Percentiles rank a stretch among this genome's conserved stretches.
Conservation (phyloP, 2,888 invertebrate species). For the Cylloceria caligata region DNA sequence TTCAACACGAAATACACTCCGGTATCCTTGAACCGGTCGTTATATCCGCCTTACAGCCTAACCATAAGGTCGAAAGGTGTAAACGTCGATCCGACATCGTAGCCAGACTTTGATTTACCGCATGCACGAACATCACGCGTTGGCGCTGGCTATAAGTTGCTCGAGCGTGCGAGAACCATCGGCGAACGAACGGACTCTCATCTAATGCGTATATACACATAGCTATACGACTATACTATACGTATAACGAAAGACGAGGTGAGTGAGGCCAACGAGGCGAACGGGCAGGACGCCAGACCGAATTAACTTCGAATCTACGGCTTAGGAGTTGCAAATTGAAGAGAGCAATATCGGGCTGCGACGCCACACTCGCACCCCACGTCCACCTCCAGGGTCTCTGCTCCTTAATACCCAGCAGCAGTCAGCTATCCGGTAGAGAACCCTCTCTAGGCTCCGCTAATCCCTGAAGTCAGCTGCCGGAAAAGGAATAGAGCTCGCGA, state of each 20-base stretch:
- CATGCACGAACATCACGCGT: slow-evolving; percentile 26
- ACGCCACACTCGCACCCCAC: slow-evolving; percentile 52
- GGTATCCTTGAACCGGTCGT: slow-evolving; percentile 1
- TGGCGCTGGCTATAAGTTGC: slow-evolving; percentile 32
- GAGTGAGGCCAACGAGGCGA: slow-evolving; percentile 34
- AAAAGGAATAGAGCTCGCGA: slow-evolving; percentile 73
- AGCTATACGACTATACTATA: slow-evolving; percentile 23
- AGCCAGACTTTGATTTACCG: slow-evolving; percentile 50
- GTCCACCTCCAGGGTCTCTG: background rate
- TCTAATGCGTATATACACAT: slow-evolving; percentile 55
- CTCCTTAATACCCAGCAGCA: slow-evolving; percentile 70
- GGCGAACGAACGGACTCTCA: slow-evolving; percentile 28
- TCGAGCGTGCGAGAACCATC: slow-evolving; percentile 34
- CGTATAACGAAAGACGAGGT: slow-evolving; percentile 43
- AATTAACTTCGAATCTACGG: slow-evolving; percentile 59
- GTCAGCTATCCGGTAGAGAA: slow-evolving; percentile 71
- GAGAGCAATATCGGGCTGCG: slow-evolving; percentile 74
- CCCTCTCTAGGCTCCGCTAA: slow-evolving; percentile 69
- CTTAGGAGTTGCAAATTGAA: slow-evolving; percentile 73
- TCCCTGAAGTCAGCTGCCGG: slow-evolving; percentile 76
- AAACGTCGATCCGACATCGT: slow-evolving; percentile 47
- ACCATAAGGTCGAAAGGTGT: slow-evolving; percentile 24
- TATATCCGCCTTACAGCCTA: background rate
- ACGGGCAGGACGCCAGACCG: slow-evolving; percentile 48
- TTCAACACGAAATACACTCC: background rate